Conservation (phyloP, 2,113 vertebrate species). For the Forbesichthys agassizii region DNA sequence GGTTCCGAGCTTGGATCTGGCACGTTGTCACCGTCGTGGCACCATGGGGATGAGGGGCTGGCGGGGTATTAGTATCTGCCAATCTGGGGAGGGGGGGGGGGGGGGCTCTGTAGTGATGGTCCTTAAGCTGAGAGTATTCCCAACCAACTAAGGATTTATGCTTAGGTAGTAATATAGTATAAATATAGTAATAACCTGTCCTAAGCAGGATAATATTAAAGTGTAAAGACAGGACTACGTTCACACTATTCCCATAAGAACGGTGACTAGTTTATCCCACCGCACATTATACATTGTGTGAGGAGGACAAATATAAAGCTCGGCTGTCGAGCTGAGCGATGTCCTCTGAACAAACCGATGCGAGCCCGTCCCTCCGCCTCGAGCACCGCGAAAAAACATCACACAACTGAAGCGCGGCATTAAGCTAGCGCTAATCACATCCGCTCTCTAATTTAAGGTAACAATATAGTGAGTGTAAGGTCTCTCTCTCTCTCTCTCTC, state of each 20-base stretch:
- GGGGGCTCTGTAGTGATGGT: conserved; percentile 75
- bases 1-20: conserved; percentile 87
- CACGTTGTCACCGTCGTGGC: conserved; percentile 89
- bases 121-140: conserved; percentile 77
- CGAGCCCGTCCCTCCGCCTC: conserved; percentile 66
- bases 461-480: conserved; percentile 53
- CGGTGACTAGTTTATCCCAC: too few relatives aligned
- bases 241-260: too few relatives aligned
- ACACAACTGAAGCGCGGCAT: conserved; percentile 36
- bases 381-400: conserved; percentile 24
- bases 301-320: too few relatives aligned
- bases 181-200: too few relatives aligned
- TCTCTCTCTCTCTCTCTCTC: conserved; percentile 24
- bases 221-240: too few relatives aligned
- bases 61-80: conserved; percentile 92
- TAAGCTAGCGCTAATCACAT: conserved; percentile 58
- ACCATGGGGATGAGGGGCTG: conserved; percentile 85
- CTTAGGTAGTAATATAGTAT: too few relatives aligned
- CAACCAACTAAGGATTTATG: too few relatives aligned
- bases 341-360: conserved; percentile 23
- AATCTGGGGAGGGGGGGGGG: conserved; percentile 74
- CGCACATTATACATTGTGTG: too few relatives aligned
- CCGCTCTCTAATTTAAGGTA: conserved; percentile 72
- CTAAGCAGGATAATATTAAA: too few relatives aligned
- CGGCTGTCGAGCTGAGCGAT: too few relatives aligned